Conservation (phyloP, 2,113 vertebrate species). For the human region DNA sequence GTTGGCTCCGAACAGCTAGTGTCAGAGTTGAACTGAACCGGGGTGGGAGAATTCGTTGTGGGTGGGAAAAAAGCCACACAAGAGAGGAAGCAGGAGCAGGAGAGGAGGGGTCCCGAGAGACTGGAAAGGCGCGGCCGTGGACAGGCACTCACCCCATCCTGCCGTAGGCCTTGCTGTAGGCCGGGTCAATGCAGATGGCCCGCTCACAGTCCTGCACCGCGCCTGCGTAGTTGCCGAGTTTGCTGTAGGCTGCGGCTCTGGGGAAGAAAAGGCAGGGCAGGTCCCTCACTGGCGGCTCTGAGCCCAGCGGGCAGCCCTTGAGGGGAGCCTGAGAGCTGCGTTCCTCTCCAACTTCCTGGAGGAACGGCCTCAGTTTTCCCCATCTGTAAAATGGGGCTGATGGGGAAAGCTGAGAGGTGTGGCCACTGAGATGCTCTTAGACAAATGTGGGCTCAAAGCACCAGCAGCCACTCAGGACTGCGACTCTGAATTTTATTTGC, state of each 20-base stretch:
- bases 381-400: background rate
- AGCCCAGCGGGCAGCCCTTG: background rate
- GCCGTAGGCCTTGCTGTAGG: slow-evolving; percentile 98
- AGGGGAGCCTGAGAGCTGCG: background rate
- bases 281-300: background rate
- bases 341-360: background rate
- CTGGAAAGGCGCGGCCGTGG: accelerated
- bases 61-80: background rate
- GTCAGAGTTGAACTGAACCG: background rate
- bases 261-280: background rate
- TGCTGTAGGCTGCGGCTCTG: slow-evolving; percentile 97
- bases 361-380: background rate
- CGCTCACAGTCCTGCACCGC: slow-evolving; percentile 95
- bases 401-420: accelerated
- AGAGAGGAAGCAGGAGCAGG: background rate
- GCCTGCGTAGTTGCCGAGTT: slow-evolving; percentile 94
- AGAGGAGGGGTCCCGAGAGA: background rate
- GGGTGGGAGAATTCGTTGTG: no score
- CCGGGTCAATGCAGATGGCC: slow-evolving; percentile 94
- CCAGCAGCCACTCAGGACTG: accelerated
- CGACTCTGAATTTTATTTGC: background rate
- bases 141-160: slow-evolving; percentile 92
- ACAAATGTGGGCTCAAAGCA: background rate
- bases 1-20: background rate
- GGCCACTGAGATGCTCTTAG: background rate